Evolutionary conservation across 2,888 invertebrate genomes (phyloP).

Genomic region (Nomada fabriciana): DNA sequence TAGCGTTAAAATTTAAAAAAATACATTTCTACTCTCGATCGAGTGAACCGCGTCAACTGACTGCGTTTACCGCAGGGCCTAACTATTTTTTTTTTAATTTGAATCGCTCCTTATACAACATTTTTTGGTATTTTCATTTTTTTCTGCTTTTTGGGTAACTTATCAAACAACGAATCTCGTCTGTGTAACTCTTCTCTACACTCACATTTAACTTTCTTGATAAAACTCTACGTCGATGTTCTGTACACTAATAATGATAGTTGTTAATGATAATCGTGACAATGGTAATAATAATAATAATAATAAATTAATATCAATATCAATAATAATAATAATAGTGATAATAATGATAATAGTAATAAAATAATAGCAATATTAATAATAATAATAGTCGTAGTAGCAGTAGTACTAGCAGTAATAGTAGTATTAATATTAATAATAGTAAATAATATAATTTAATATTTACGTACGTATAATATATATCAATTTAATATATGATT

Average conservation of each 20-base stretch:
- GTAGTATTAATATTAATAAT: slow-evolving; percentile 46
- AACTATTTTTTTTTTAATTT: slow-evolving; percentile 77
- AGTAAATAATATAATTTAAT: slow-evolving; percentile 44
- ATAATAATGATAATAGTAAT: slow-evolving; percentile 10
- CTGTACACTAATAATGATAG: slow-evolving; percentile 63
- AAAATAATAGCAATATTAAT: slow-evolving; percentile 26
- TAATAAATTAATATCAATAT: slow-evolving; percentile 40
- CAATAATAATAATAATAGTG: slow-evolving; percentile 28
- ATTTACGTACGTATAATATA: slow-evolving; percentile 30
- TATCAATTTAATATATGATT: slow-evolving; percentile 51
- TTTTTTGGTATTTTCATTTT: slow-evolving; percentile 59
- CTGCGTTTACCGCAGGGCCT: slow-evolving; percentile 69
- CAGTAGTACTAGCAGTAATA: slow-evolving; percentile 16
- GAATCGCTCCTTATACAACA: slow-evolving; percentile 23
- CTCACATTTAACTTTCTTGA: slow-evolving; percentile 62
- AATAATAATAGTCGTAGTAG: slow-evolving; percentile 22
- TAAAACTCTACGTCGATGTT: slow-evolving; percentile 64
- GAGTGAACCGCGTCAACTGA: slow-evolving; percentile 58
- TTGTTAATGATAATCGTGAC: slow-evolving; percentile 51
- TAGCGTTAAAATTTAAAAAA: slow-evolving; percentile 84
- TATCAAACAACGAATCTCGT: slow-evolving; percentile 70
- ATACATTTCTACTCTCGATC: slow-evolving; percentile 84
- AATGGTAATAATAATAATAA: slow-evolving; percentile 14
- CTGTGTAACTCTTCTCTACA: slow-evolving; percentile 37
- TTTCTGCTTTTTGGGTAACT: slow-evolving; percentile 67